Percentiles rank a stretch among this genome's conserved stretches.
phyloP scores from a whole-genome alignment of 2,888 invertebrate genomes.

The Cerastis leucographa region DNA sequence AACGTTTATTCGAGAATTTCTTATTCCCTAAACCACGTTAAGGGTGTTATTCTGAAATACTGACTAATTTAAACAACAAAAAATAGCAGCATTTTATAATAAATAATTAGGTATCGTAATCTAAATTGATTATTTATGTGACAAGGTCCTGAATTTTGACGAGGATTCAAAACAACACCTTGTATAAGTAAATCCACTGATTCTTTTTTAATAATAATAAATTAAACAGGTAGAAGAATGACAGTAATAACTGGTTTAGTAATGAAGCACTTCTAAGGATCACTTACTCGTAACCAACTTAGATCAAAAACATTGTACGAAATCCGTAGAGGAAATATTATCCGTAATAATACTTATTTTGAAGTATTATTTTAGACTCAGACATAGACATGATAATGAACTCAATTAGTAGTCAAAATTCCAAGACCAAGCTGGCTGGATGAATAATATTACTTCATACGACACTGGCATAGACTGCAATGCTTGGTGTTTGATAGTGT shows the following conservation, averaged over 20 bases:
- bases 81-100: no score
- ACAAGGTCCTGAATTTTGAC: no score
- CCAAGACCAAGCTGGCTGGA: not conserved
- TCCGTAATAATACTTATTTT: not conserved
- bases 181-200: no score
- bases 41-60: no score
- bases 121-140: no score
- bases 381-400: not conserved
- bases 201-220: no score
- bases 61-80: no score
- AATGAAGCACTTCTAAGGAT: not conserved
- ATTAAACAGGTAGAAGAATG: not conserved
- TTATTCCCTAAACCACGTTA: no score
- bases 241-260: not conserved
- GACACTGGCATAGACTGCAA: conserved; percentile 20
- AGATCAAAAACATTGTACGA: not conserved
- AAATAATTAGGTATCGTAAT: no score
- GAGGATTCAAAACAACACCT: no score
- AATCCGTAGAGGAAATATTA: not conserved
- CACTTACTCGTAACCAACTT: not conserved
- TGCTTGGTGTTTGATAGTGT: conserved; percentile 46
- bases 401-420: conserved; percentile 13
- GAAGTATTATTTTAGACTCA: not conserved
- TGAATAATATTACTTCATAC: conserved; percentile 22
- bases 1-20: no score